Evolutionary conservation across 2,797 vertebrate species (phyloP).

Genomic region (Macropodus opercularis): DNA sequence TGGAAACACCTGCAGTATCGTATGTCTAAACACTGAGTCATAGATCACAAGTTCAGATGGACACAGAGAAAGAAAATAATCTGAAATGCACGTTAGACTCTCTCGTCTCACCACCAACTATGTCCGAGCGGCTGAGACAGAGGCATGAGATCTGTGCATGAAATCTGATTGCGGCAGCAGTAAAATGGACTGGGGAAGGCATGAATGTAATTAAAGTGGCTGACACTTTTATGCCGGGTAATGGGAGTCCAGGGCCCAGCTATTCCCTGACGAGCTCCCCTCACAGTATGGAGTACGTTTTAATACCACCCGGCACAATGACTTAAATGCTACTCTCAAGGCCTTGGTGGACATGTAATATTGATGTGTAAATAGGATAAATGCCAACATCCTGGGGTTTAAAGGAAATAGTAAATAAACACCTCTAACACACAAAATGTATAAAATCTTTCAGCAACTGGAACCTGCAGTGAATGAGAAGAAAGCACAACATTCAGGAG

Average conservation of each 20-base stretch:
- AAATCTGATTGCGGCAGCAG: conserved; percentile 79
- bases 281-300: conserved; percentile 88
- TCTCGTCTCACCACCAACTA: conserved; percentile 39
- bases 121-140: conserved; percentile 63
- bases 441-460: conserved; percentile 56
- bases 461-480: conserved; percentile 32
- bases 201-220: conserved; percentile 84
- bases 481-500: neutral
- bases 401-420: conserved; percentile 87
- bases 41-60: conserved; percentile 48
- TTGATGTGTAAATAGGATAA: conserved; percentile 98
- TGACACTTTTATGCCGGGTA: conserved; percentile 86
- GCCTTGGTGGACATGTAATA: conserved; percentile 94
- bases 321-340: conserved; percentile 95
- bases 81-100: conserved; percentile 23
- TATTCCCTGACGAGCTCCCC: conserved; percentile 88
- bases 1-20: conserved; percentile 57
- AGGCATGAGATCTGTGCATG: conserved; percentile 71
- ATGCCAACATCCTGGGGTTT: conserved; percentile 94
- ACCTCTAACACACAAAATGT: conserved; percentile 68
- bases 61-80: conserved; percentile 1
- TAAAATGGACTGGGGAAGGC: conserved; percentile 79
- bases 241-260: conserved; percentile 86
- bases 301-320: conserved; percentile 93
- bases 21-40: conserved; percentile 48